These are phyloP conservation scores for Sardina pilchardus DNA, from an alignment of 2,113 vertebrate genomes.

Conservation along the genomic window DNA sequence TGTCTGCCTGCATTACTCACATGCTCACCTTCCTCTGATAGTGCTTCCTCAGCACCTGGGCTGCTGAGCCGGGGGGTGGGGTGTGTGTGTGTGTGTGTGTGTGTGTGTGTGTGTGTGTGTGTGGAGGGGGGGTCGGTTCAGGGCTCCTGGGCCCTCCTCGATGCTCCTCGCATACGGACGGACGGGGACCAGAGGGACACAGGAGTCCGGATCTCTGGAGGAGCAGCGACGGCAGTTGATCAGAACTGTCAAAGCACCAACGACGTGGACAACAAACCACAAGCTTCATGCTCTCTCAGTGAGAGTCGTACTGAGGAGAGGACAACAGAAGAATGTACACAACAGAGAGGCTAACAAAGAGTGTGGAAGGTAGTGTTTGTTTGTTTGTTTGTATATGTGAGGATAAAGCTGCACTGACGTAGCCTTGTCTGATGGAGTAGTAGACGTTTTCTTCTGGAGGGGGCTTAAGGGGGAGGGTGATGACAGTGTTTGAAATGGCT, in stretches of 20 bases:
- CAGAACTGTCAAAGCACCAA: background rate
- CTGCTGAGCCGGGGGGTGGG: background rate
- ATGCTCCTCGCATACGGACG: background rate
- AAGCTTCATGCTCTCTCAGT: background rate
- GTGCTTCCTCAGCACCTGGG: constrained; percentile 66
- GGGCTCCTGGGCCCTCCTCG: background rate
- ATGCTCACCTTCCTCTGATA: constrained; percentile 63
- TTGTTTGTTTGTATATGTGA: background rate
- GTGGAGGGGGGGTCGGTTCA: background rate
- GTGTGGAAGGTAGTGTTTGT: background rate
- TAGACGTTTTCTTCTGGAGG: background rate
- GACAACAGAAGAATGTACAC: background rate
- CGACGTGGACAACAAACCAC: background rate
- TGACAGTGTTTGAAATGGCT: background rate
- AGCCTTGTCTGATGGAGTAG: background rate
- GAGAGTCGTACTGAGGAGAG: background rate
- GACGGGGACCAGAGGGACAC: background rate
- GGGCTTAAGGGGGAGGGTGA: background rate
- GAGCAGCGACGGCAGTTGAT: background rate
- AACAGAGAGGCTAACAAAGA: background rate
- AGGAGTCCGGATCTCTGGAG: background rate
- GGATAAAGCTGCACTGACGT: background rate
- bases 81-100: too few species aligned
- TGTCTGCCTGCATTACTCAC: constrained; percentile 69
- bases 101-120: too few species aligned